Evolutionary conservation across 2,797 vertebrate genomes (phyloP).

Genomic region (Lophotriccus pileatus): DNA sequence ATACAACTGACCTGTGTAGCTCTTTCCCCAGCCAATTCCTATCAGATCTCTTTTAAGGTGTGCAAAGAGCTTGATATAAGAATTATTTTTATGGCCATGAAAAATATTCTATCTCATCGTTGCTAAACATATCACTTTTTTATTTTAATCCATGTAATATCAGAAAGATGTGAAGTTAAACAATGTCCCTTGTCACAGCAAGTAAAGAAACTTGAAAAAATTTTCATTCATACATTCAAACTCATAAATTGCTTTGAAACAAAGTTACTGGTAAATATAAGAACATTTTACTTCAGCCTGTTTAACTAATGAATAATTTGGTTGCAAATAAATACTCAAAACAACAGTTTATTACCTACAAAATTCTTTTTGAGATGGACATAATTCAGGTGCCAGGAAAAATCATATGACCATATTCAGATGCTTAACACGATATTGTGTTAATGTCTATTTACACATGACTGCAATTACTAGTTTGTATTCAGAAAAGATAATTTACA

Average conservation of each 20-base stretch:
- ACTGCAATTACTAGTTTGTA: background rate
- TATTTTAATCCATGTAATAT: background rate
- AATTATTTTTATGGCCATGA: background rate
- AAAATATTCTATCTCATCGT: background rate
- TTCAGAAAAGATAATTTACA: background rate
- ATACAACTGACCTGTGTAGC: background rate
- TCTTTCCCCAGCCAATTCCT: background rate
- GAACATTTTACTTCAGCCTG: background rate
- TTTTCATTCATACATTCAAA: background rate
- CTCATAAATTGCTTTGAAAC: background rate
- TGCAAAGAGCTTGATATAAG: background rate
- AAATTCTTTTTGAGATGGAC: background rate
- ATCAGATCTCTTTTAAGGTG: background rate
- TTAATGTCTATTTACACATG: background rate
- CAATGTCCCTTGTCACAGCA: background rate
- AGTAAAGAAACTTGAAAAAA: background rate
- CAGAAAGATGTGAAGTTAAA: background rate
- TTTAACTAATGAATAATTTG: background rate
- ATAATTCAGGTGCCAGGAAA: background rate
- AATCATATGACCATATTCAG: background rate
- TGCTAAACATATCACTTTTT: background rate
- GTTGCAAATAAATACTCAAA: background rate
- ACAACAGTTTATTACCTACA: background rate
- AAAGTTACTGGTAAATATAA: background rate
- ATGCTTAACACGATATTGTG: background rate